phyloP scores from a whole-genome alignment of 2,888 invertebrate genomes.

The Arenicola marina region DNA sequence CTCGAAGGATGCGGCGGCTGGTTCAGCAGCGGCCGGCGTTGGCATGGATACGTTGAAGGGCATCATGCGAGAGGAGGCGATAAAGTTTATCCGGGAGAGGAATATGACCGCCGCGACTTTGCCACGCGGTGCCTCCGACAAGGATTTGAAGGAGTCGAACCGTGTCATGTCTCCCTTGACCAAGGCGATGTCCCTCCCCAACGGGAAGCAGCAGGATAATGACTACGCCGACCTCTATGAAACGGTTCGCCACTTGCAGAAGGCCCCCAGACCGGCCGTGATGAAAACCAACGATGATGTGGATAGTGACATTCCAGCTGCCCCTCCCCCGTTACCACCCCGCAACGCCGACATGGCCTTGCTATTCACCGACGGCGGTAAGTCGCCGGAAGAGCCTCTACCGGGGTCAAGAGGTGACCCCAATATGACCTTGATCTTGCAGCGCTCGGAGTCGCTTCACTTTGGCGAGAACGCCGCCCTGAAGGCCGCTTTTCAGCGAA shows the following conservation, averaged over 20 bases:
- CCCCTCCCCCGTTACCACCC: conserved; percentile 13
- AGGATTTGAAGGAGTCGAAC: no score
- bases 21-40: conserved; percentile 4
- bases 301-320: not conserved
- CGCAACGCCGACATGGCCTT: not conserved
- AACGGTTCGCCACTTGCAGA: not conserved
- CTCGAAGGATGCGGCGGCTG: conserved; percentile 4
- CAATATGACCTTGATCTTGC: not conserved
- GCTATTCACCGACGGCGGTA: not conserved
- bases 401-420: not conserved
- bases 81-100: conserved; percentile 11
- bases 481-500: not conserved
- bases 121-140: not conserved
- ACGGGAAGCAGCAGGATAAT: not conserved
- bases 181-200: not conserved
- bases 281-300: not conserved
- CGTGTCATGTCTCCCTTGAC: no score
- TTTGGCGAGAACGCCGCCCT: not conserved
- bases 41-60: conserved; percentile 27
- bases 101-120: not conserved
- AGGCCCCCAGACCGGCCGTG: no score
- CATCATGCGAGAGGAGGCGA: conserved; percentile 27
- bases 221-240: not conserved
- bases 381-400: not conserved
- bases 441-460: not conserved